These are phyloP conservation scores for Pterocles orientalis DNA, from an alignment of 2,113 vertebrate genomes.

Conservation along the genomic window DNA sequence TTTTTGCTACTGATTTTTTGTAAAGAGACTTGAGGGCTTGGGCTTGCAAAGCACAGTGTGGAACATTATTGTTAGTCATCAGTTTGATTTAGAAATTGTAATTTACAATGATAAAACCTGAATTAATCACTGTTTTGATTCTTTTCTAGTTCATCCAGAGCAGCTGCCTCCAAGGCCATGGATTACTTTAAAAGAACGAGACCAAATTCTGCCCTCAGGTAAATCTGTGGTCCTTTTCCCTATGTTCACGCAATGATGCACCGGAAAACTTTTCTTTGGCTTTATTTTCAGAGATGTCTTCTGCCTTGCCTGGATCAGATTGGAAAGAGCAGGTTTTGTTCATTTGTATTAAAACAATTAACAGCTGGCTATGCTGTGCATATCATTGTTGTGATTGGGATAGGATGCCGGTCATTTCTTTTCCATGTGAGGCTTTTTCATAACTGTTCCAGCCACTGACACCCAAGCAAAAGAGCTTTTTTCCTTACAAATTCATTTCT, in stretches of 20 bases:
- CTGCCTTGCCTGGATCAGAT: background rate
- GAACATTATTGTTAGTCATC: background rate
- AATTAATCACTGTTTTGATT: background rate
- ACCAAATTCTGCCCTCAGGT: slow-evolving; percentile 95
- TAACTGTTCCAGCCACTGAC: background rate
- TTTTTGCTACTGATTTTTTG: background rate
- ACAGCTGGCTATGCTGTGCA: background rate
- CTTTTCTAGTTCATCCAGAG: slow-evolving; percentile 91
- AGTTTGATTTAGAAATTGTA: background rate
- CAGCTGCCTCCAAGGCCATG: slow-evolving; percentile 98
- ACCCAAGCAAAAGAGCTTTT: background rate
- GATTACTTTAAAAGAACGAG: slow-evolving; percentile 97
- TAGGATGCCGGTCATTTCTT: background rate
- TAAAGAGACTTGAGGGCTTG: background rate
- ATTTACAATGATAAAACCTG: background rate
- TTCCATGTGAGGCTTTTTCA: background rate
- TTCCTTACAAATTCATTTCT: background rate
- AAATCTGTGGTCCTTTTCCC: background rate
- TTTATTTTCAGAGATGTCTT: background rate
- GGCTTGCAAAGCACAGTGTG: background rate
- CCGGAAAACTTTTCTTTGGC: background rate
- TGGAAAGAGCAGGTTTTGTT: background rate
- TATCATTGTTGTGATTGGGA: background rate
- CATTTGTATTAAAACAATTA: background rate
- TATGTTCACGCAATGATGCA: background rate